A percentile compares a stretch with the other conserved stretches of the same genome.
Evolutionary conservation across 2,797 vertebrate species (phyloP).

Genomic region (Poeciliopsis presidionis): DNA sequence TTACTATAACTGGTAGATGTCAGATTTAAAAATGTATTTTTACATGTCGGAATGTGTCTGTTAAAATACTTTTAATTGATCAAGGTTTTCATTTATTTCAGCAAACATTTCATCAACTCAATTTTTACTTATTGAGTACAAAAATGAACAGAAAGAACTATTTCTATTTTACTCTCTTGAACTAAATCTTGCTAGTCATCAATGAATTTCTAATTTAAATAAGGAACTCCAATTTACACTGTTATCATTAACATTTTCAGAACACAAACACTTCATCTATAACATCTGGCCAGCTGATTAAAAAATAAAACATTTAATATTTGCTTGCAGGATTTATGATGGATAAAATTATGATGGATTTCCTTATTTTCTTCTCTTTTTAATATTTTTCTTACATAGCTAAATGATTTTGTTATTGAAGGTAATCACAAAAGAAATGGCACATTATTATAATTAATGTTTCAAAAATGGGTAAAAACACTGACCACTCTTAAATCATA

Average conservation of each 20-base stretch:
- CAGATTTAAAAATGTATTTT: no score
- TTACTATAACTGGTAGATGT: no score
- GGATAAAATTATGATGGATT: background rate
- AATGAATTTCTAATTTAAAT: background rate
- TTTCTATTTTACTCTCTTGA: background rate
- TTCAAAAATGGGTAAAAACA: background rate
- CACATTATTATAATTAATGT: background rate
- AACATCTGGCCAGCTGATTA: background rate
- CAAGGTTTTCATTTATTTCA: no score
- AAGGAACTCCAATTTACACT: background rate
- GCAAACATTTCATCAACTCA: no score
- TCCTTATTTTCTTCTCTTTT: background rate
- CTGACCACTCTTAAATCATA: background rate
- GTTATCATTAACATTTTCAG: background rate
- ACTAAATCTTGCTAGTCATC: background rate
- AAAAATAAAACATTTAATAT: background rate
- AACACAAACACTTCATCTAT: background rate
- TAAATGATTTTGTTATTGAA: background rate
- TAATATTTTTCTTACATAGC: background rate
- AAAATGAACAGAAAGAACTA: no score
- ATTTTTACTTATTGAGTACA: no score
- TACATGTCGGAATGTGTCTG: no score
- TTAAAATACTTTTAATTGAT: no score
- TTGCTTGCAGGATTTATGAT: background rate
- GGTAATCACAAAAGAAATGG: background rate